Percentiles rank a stretch among this genome's conserved stretches.
Evolutionary conservation across 2,888 invertebrate species (phyloP).

Genomic region (Hymenopus coronatus): DNA sequence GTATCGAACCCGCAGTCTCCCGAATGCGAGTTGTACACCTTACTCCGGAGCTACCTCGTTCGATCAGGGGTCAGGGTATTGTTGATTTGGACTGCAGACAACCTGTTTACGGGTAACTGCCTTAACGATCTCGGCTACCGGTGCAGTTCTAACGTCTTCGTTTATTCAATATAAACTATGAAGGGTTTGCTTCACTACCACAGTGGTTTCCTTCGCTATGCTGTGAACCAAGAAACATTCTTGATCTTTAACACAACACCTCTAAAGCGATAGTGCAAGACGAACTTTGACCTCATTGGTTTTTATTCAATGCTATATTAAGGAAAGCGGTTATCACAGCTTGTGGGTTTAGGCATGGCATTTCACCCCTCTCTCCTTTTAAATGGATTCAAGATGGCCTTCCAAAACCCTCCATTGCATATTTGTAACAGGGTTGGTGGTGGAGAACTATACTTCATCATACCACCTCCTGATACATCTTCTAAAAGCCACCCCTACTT

Average conservation of each 20-base stretch:
- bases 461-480: neutral
- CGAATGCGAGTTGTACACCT: too few species aligned
- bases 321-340: neutral
- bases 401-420: neutral
- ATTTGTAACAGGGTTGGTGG: neutral
- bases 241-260: neutral
- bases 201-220: too few species aligned
- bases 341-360: neutral
- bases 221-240: neutral
- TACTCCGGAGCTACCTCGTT: too few species aligned
- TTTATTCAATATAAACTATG: too few species aligned
- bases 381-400: neutral
- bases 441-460: neutral
- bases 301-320: neutral
- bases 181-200: too few species aligned
- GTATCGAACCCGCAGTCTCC: too few species aligned
- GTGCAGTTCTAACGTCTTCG: too few species aligned
- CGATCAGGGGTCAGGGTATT: too few species aligned
- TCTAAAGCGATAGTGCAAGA: neutral
- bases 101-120: too few species aligned
- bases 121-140: too few species aligned
- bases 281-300: neutral
- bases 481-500: neutral
- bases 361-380: neutral
- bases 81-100: too few species aligned